Evolutionary conservation across 1,140 invertebrate species (phyloP).

Genomic region (Polypedilum pembai): DNA sequence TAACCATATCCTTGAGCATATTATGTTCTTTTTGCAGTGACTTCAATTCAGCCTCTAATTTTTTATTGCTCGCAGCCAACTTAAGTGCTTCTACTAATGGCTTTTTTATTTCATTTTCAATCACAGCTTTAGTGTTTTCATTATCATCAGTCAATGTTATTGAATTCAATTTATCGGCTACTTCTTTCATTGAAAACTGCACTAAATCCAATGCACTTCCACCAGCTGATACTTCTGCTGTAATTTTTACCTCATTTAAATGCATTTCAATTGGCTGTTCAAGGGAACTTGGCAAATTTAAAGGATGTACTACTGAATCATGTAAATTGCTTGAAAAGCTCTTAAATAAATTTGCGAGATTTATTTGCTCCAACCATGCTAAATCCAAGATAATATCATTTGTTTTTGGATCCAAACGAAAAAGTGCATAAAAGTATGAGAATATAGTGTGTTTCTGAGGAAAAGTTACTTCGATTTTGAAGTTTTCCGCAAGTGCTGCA

Average conservation of each 20-base stretch:
- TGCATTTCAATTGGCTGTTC: constrained; percentile 1
- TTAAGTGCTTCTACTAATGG: constrained; percentile 11
- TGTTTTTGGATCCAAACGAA: neutral
- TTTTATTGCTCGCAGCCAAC: constrained; percentile 24
- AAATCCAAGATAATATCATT: neutral
- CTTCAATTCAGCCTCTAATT: constrained; percentile 30
- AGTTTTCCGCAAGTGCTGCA: constrained; percentile 22
- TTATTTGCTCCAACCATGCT: neutral
- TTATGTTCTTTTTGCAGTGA: constrained; percentile 29
- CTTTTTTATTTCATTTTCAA: constrained; percentile 27
- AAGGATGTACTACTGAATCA: neutral
- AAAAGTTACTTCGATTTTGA: constrained; percentile 24
- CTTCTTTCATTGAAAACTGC: constrained; percentile 21
- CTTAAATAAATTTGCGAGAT: constrained; percentile 17
- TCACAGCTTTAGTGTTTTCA: constrained; percentile 27
- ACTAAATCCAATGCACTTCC: neutral
- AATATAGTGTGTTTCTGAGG: constrained; percentile 2
- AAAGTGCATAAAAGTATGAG: constrained; percentile 19
- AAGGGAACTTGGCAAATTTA: constrained; percentile 1
- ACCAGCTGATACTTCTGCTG: constrained; percentile 1
- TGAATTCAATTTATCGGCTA: constrained; percentile 1
- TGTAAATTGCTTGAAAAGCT: neutral
- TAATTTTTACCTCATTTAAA: constrained; percentile 1
- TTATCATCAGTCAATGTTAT: neutral
- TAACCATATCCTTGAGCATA: constrained; percentile 30